Percentiles rank a stretch among this genome's conserved stretches.
phyloP scores from a whole-genome alignment of 2,888 invertebrate genomes.

The Augiades crinisus region DNA sequence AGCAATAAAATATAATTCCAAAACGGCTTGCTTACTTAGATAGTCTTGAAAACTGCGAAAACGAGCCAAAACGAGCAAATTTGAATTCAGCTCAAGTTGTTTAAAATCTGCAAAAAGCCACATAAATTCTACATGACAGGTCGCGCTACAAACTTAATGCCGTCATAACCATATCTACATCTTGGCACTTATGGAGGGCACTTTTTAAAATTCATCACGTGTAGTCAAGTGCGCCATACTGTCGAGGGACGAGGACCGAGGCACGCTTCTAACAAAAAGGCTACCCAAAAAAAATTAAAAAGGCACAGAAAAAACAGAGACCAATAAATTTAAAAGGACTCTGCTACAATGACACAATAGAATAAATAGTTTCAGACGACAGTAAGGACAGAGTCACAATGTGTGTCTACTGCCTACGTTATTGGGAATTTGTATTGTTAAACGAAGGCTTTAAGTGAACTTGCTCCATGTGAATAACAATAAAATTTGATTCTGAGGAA shows the following conservation, averaged over 20 bases:
- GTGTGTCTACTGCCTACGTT: slow-evolving; percentile 34
- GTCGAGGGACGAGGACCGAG: slow-evolving; percentile 60
- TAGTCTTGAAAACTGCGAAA: background rate
- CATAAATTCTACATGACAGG: slow-evolving; percentile 59
- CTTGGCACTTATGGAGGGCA: slow-evolving; percentile 47
- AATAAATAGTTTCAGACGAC: slow-evolving; percentile 66
- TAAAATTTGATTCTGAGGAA: background rate
- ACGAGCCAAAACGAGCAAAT: background rate
- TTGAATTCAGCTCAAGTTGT: slow-evolving; percentile 14
- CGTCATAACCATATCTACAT: slow-evolving; percentile 63
- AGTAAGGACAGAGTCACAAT: slow-evolving; percentile 48
- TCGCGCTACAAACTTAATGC: slow-evolving; percentile 45
- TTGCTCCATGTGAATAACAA: slow-evolving; percentile 9
- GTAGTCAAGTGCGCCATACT: slow-evolving; percentile 51
- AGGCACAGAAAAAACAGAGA: slow-evolving; percentile 49
- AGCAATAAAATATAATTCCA: too few relatives aligned
- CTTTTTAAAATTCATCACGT: slow-evolving; percentile 76
- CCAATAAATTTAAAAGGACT: slow-evolving; percentile 65
- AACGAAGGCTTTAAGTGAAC: slow-evolving; percentile 10
- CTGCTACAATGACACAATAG: slow-evolving; percentile 65
- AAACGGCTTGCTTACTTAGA: too few relatives aligned
- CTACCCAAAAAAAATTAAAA: slow-evolving; percentile 45
- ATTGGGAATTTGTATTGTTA: slow-evolving; percentile 23
- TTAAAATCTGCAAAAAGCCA: slow-evolving; percentile 42
- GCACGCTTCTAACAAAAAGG: slow-evolving; percentile 64